phyloP scores from a whole-genome alignment of 2,797 vertebrate species.

The Peromyscus attwateri region DNA sequence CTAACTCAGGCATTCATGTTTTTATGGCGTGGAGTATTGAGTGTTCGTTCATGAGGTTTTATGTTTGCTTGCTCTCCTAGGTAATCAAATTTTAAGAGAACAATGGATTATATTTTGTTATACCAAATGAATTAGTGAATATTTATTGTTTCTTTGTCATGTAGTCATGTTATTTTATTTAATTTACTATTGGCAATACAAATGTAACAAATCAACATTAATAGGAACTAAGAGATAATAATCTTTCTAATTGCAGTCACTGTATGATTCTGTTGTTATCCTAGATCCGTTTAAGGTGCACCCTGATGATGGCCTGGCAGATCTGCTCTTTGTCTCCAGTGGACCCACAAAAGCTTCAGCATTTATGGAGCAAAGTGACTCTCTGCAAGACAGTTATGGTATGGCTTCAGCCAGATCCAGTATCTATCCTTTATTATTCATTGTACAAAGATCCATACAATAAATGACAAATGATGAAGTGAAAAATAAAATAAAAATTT shows the following conservation, averaged over 20 bases:
- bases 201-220: background rate
- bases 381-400: conserved; percentile 79
- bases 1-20: background rate
- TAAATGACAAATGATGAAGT: background rate
- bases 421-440: background rate
- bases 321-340: conserved; percentile 77
- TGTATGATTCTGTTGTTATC: conserved; percentile 58
- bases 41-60: conserved; percentile 5
- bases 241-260: background rate
- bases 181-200: background rate
- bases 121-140: background rate
- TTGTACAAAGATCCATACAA: background rate
- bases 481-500: background rate
- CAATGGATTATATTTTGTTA: background rate
- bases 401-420: background rate
- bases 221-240: background rate
- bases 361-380: conserved; percentile 64
- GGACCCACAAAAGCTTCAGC: conserved; percentile 70
- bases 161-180: conserved; percentile 11
- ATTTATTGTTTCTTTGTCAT: background rate
- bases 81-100: conserved; percentile 29
- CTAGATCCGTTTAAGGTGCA: conserved; percentile 84
- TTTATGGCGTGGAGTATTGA: background rate
- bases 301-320: conserved; percentile 78
- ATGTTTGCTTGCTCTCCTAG: background rate